Percentiles rank a stretch among this genome's conserved stretches.
Evolutionary conservation across 2,888 invertebrate species (phyloP).

Genomic region (Subacronicta megacephala): DNA sequence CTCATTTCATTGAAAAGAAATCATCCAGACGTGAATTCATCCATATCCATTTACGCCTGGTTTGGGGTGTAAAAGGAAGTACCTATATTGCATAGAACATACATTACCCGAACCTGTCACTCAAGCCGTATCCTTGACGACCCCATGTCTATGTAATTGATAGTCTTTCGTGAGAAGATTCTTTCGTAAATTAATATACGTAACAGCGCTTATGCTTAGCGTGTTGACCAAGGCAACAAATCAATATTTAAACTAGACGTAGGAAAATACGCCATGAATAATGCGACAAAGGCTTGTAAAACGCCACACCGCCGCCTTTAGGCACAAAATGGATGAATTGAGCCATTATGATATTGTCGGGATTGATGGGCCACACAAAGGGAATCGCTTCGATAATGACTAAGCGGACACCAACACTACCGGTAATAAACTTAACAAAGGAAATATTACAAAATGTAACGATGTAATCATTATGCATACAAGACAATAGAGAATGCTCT

Average conservation of each 20-base stretch:
- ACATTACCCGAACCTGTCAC: constrained; percentile 78
- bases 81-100: constrained; percentile 62
- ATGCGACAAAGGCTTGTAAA: constrained; percentile 64
- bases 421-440: constrained; percentile 65
- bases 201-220: constrained; percentile 39
- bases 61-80: constrained; percentile 58
- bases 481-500: no score
- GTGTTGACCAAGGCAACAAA: constrained; percentile 56
- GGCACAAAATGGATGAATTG: constrained; percentile 66
- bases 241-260: constrained; percentile 58
- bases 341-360: constrained; percentile 70
- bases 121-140: constrained; percentile 77
- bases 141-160: constrained; percentile 74
- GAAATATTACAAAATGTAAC: constrained; percentile 48
- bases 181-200: constrained; percentile 53
- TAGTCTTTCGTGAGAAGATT: constrained; percentile 68
- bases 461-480: constrained; percentile 19
- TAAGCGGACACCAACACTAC: constrained; percentile 68
- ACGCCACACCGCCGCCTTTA: constrained; percentile 59
- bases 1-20: constrained; percentile 72
- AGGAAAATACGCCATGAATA: constrained; percentile 58
- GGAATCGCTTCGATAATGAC: constrained; percentile 70
- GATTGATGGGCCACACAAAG: constrained; percentile 70
- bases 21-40: constrained; percentile 69
- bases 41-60: constrained; percentile 71